Base-by-base conservation (phyloP, 2,113 vertebrate genomes). In the Apteryx owenii region DNA sequence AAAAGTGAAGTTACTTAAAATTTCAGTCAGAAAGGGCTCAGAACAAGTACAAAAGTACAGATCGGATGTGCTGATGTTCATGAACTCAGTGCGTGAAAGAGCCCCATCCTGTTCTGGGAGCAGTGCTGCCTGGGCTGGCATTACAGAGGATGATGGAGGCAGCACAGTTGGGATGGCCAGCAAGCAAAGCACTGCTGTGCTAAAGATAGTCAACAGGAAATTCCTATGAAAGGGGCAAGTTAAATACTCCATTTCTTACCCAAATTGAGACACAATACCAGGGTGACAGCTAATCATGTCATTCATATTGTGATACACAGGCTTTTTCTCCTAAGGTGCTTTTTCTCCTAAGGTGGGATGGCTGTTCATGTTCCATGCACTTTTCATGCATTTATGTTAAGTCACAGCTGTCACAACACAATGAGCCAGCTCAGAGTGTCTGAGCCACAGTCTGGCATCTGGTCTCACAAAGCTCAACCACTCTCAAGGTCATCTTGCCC, bases 81-180 rank as follows among this genome's bases (percentile, higher is more conserved):
- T 6, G 4, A 60, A 29, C 25, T 44, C 54, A 53, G 10, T 75
- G 14, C 3, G 26, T 75, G 21, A 81, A 78, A 78, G 40, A 75
- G 10, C 40, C 4, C 1, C 3, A 3, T 6, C 3, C 10, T 65
- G 2, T 80, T 36, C 16, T 48, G 25, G 16, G 10, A 44, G 18
- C 31, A 31, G 56, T 83, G 40, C 2, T 89, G 40, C 50, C 12
- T 3, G 5, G 3, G 26, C 6, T 4, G 29, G 38, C 38, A 21
- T 18, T 65, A 44, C 12, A 48, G 29, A 65, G 29, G 50, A 10
- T 20, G 29, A 62, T 50, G 69, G 69, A 78, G 81, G 9, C 4
- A 66, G 4, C 3, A 0, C 0, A 2, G 40, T 0, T 31, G 8
- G 9, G 33, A 29, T 12, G 53, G 7, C 21, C 64, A 33, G 17